Conservation (phyloP, 2,888 invertebrate genomes). For the Orthosia gothica region DNA sequence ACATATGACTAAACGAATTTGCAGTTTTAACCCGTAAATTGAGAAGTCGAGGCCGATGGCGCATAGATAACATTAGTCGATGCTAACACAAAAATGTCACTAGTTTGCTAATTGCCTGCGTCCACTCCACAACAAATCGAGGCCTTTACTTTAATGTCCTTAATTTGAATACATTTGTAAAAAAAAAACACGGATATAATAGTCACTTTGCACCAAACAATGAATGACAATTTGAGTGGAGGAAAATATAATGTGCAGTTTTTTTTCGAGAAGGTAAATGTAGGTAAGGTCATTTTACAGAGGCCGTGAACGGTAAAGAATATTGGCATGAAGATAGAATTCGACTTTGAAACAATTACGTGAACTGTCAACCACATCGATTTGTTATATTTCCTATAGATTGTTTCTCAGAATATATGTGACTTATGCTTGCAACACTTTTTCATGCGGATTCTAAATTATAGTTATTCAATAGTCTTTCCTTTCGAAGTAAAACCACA, state of each 20-base stretch:
- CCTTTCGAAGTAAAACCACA: conserved; percentile 22
- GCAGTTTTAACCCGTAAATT: conserved; percentile 27
- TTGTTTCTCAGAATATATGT: neutral
- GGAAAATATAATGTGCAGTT: neutral
- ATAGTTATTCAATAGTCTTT: neutral
- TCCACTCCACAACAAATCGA: conserved; percentile 36
- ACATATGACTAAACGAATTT: conserved; percentile 29
- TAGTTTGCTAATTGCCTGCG: conserved; percentile 48
- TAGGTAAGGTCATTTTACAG: neutral
- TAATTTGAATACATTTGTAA: conserved; percentile 44
- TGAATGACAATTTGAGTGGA: conserved; percentile 11
- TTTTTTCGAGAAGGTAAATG: neutral
- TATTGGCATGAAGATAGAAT: neutral
- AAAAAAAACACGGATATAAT: conserved; percentile 39
- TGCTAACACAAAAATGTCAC: conserved; percentile 52
- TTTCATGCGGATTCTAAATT: neutral
- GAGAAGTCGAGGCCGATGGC: conserved; percentile 41
- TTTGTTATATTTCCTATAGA: conserved; percentile 1
- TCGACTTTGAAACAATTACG: neutral
- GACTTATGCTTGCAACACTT: neutral
- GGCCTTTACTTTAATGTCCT: conserved; percentile 37
- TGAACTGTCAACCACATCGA: neutral
- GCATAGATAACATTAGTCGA: conserved; percentile 35
- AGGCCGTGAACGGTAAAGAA: neutral
- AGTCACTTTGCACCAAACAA: conserved; percentile 19